Base-by-base conservation (phyloP, 2,797 vertebrate species). In the Eulemur coronatus region DNA sequence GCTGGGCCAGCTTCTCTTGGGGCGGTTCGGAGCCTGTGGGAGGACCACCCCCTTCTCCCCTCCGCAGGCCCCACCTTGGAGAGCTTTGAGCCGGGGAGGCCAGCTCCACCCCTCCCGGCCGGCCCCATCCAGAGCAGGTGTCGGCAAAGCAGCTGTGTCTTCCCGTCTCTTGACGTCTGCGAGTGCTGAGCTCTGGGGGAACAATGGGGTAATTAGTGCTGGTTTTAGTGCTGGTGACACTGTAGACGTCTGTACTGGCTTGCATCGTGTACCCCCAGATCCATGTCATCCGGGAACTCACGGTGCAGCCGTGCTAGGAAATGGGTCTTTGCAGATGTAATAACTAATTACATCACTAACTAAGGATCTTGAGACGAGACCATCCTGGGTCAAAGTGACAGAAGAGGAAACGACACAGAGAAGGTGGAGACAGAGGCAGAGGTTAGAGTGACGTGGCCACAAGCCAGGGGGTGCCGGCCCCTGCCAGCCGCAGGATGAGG, bases 71-170 rank as follows among this genome's bases (percentile, higher is more conserved):
- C 33, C 24, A 1, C 50, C 15, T 41, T 9, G 13, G n/a, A 24
- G 59, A 14, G 10, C 41, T 59, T 48, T 20, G 67, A 46, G 38
- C 69, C 26, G 0, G 22, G 70, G 15, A 69, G 9, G 46, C 17
- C 1, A 0, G 1, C 15, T 65, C 13, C 12, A 7, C 18, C 35
- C 48, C 41, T n/a, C 7, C 50, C 12, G 2, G 4, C 69, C 0
- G 7, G 48, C 24, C 10, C 15, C 18, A 1, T 5, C 0, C 5
- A 26, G 80, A 35, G 15, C 72, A 50, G 52, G 13, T 43, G 30
- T 8, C n/a, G 33, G 57, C 59, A 70, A 38, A 46, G 67, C 5
- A 35, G 3, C 48, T 1, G 4, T 46, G 14, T 38, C 46, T 75
- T n/a, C 73, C n/a, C 22, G 7, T 12, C 50, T 50, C 12, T 33